phyloP scores from a whole-genome alignment of 2,113 vertebrate genomes.

The Saccopteryx leptura region DNA sequence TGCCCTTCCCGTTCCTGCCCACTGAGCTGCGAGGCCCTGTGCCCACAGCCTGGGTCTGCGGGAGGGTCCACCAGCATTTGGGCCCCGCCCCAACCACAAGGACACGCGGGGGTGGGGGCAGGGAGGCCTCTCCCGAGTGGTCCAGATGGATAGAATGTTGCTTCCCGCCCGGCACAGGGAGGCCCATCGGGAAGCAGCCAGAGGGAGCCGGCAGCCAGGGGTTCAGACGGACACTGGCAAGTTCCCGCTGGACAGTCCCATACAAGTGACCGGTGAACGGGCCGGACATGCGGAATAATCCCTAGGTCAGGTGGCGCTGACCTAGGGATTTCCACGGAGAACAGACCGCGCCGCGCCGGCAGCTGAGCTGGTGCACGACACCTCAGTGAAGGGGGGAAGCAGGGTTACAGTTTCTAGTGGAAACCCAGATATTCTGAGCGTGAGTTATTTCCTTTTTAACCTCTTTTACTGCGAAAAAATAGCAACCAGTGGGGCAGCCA shows the following conservation, averaged over 20 bases:
- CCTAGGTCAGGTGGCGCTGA: too few species aligned
- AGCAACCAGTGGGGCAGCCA: background rate
- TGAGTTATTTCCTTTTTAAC: background rate
- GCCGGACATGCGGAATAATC: too few species aligned
- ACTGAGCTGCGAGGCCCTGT: background rate
- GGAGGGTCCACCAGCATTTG: background rate
- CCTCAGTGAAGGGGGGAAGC: background rate
- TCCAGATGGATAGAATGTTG: background rate
- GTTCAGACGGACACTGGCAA: too few species aligned
- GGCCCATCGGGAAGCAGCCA: background rate
- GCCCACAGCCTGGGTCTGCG: background rate
- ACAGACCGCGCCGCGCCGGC: too few species aligned
- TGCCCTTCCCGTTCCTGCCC: background rate
- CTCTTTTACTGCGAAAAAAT: background rate
- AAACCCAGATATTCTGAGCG: background rate
- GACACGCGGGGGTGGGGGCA: background rate
- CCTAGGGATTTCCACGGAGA: too few species aligned
- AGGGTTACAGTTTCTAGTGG: background rate
- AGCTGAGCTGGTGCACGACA: background rate
- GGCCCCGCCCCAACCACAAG: background rate
- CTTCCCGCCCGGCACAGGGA: background rate
- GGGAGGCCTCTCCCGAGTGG: background rate
- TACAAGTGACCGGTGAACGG: too few species aligned
- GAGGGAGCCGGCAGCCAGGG: background rate
- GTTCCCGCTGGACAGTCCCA: too few species aligned